phyloP scores from a whole-genome alignment of 2,113 vertebrate genomes.

The Rana temporaria region DNA sequence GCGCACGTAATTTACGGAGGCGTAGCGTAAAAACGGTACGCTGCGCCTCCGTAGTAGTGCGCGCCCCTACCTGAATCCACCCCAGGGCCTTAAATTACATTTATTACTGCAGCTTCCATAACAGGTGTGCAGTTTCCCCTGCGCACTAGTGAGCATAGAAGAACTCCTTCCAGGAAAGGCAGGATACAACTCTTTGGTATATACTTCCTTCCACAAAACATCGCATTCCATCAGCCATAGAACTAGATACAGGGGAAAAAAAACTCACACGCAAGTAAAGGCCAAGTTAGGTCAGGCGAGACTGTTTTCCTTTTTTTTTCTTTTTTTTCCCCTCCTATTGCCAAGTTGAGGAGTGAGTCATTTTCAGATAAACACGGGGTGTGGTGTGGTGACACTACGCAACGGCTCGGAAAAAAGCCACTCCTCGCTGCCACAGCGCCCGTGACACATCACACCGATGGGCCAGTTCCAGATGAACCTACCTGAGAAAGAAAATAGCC shows the following conservation, averaged over 20 bases:
- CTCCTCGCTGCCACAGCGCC: constrained; percentile 27
- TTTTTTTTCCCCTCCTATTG: not conserved
- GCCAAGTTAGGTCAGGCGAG: constrained; percentile 46
- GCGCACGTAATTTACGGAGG: no score
- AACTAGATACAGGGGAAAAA: not conserved
- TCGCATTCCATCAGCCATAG: constrained; percentile 1
- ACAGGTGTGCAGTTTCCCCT: not conserved
- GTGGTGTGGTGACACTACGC: constrained; percentile 46
- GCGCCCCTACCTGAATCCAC: no score
- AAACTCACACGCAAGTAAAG: not conserved
- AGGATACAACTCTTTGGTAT: not conserved
- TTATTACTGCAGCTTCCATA: not conserved
- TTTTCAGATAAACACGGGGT: constrained; percentile 45
- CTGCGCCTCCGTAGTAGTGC: no score
- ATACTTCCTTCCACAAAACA: not conserved
- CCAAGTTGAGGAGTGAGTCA: constrained; percentile 40
- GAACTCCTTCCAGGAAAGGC: not conserved
- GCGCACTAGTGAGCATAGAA: no score
- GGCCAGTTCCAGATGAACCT: constrained; percentile 36
- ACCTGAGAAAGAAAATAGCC: constrained; percentile 47
- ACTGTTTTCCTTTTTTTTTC: not conserved
- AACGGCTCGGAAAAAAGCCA: not conserved
- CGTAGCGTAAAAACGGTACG: no score
- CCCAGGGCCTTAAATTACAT: not conserved
- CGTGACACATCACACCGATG: constrained; percentile 40